A percentile compares a stretch with the other conserved stretches of the same genome.
These are phyloP conservation scores for Carcinoscorpius rotundicauda DNA, from an alignment of 1,140 invertebrate genomes.

Conservation along the genomic window DNA sequence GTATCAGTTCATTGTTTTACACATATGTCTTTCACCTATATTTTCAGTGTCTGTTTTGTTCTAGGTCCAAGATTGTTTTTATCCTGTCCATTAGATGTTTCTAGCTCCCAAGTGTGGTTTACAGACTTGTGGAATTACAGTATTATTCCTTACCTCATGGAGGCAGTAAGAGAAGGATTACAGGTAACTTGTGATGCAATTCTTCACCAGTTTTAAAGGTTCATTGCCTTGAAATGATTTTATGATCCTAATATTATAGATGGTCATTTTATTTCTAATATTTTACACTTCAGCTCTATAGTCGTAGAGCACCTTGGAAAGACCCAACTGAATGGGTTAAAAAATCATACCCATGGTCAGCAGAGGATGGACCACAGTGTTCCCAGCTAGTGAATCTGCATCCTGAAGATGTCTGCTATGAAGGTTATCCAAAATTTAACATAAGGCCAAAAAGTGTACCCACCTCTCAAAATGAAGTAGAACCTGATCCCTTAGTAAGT, in stretches of 20 bases:
- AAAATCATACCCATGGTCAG: conserved; percentile 77
- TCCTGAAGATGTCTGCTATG: conserved; percentile 59
- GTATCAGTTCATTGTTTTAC: too few species aligned
- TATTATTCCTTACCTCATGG: conserved; percentile 82
- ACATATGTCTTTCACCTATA: too few species aligned
- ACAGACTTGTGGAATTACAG: conserved; percentile 97
- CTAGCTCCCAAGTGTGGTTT: conserved; percentile 82
- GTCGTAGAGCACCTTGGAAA: conserved; percentile 39
- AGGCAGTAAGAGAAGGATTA: conserved; percentile 82
- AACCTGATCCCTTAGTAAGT: conserved; percentile 26
- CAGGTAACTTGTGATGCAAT: conserved; percentile 34
- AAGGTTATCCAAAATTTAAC: conserved; percentile 32
- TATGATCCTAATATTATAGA: conserved; percentile 9
- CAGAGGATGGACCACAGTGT: conserved; percentile 2
- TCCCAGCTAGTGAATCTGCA: conserved; percentile 38
- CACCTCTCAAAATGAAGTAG: conserved; percentile 17
- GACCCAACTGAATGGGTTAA: conserved; percentile 81
- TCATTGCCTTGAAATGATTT: neutral
- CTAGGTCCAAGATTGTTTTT: conserved; percentile 55
- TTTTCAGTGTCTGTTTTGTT: conserved; percentile 11
- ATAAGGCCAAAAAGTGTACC: conserved; percentile 16
- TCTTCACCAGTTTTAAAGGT: too few species aligned
- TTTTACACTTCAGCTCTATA: conserved; percentile 38
- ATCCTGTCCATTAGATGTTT: conserved; percentile 55
- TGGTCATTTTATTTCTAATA: neutral